Conservation (phyloP, 1,140 invertebrate genomes). For the Lucilia cuprina region DNA sequence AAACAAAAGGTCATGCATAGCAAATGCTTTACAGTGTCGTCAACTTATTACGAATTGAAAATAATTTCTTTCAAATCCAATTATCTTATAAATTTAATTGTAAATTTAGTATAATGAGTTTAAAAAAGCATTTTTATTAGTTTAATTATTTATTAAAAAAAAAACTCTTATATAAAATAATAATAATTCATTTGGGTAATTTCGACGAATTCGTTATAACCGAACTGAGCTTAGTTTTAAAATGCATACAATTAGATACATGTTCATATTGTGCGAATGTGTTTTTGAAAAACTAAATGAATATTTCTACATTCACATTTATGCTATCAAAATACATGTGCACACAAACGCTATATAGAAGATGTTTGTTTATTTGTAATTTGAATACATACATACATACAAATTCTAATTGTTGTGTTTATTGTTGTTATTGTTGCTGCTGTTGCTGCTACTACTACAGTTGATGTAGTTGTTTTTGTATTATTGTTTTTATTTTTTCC, state of each 20-base stretch:
- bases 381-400: neutral
- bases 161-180: no score
- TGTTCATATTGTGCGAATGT: neutral
- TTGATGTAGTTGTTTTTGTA: neutral
- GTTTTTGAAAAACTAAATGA: neutral
- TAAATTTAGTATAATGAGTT: no score
- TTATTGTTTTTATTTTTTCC: neutral
- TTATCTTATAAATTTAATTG: no score
- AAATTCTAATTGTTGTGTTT: neutral
- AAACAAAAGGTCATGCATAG: conserved; percentile 29
- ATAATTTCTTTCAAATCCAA: no score
- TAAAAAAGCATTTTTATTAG: no score
- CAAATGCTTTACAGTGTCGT: neutral
- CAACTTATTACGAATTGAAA: neutral
- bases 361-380: neutral
- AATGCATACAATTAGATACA: neutral
- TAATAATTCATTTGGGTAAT: no score
- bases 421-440: conserved; percentile 12
- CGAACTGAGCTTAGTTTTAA: neutral
- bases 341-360: no score
- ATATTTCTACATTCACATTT: neutral
- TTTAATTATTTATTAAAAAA: no score
- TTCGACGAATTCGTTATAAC: no score
- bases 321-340: neutral
- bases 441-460: neutral